These are phyloP conservation scores for Tiphia femorata DNA, from an alignment of 2,888 invertebrate genomes.

Conservation along the genomic window DNA sequence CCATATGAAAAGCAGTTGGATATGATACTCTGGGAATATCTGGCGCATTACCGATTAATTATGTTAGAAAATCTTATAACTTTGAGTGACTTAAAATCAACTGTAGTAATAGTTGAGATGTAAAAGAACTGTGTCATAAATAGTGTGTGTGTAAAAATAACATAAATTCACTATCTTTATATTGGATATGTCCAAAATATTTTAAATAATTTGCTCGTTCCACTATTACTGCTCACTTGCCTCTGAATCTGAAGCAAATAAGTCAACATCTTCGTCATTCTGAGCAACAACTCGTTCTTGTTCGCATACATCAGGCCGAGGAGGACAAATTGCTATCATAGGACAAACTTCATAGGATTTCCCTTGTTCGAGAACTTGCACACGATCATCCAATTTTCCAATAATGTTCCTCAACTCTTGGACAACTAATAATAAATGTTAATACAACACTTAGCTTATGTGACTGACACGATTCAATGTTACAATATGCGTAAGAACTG, in stretches of 20 bases:
- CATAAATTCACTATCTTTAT: no score
- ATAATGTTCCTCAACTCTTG: constrained; percentile 61
- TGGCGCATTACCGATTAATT: constrained; percentile 51
- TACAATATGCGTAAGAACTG: background rate
- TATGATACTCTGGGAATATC: constrained; percentile 58
- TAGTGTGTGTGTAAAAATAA: no score
- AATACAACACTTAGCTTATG: background rate
- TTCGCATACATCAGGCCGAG: constrained; percentile 51
- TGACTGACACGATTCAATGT: no score
- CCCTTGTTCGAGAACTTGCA: constrained; percentile 59
- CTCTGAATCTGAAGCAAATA: constrained; percentile 86
- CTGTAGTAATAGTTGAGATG: constrained; percentile 18
- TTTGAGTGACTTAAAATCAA: no score
- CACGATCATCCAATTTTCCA: constrained; percentile 60
- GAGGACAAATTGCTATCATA: constrained; percentile 60
- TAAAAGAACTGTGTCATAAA: background rate
- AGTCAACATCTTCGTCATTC: constrained; percentile 82
- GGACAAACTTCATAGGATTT: constrained; percentile 20
- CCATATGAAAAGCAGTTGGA: constrained; percentile 3
- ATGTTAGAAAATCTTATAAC: constrained; percentile 22
- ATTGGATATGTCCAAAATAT: no score
- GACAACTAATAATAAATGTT: constrained; percentile 45
- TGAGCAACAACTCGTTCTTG: constrained; percentile 55
- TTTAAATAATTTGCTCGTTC: no score
- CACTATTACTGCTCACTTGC: constrained; percentile 55